These are phyloP conservation scores for Troides aeacus DNA, from an alignment of 2,888 invertebrate genomes.

Conservation along the genomic window DNA sequence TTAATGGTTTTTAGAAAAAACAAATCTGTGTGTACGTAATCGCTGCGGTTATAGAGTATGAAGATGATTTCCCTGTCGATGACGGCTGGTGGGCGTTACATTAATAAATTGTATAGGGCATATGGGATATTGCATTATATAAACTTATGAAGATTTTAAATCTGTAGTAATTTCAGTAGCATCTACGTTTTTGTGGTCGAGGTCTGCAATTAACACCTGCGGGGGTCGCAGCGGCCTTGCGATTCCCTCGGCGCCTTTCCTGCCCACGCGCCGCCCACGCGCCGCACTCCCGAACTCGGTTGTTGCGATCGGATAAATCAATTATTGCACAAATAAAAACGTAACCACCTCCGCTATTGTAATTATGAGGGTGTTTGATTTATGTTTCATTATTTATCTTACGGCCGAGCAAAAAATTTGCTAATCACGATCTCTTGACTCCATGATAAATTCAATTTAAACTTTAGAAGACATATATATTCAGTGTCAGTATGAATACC, in stretches of 20 bases:
- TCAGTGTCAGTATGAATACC: too few species aligned
- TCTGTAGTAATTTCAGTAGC: conserved; percentile 16
- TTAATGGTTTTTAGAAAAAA: too few species aligned
- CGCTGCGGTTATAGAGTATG: too few species aligned
- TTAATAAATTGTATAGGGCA: too few species aligned
- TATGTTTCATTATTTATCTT: conserved; percentile 51
- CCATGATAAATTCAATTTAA: conserved; percentile 14
- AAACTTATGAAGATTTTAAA: neutral
- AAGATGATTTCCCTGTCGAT: too few species aligned
- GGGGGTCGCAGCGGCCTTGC: conserved; percentile 46
- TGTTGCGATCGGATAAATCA: conserved; percentile 50
- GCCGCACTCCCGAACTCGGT: conserved; percentile 34
- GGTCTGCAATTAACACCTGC: conserved; percentile 59
- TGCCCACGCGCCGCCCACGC: conserved; percentile 52
- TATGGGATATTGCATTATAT: neutral
- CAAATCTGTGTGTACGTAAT: too few species aligned
- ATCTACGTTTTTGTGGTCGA: conserved; percentile 35
- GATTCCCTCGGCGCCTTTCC: conserved; percentile 47
- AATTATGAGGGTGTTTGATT: conserved; percentile 63
- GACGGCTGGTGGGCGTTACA: too few species aligned
- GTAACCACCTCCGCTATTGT: conserved; percentile 40
- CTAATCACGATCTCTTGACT: conserved; percentile 19
- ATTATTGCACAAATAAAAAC: conserved; percentile 46
- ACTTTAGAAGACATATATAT: too few species aligned
- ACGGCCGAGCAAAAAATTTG: conserved; percentile 14